These are phyloP conservation scores for Cydia splendana DNA, from an alignment of 1,140 invertebrate genomes.

Conservation along the genomic window DNA sequence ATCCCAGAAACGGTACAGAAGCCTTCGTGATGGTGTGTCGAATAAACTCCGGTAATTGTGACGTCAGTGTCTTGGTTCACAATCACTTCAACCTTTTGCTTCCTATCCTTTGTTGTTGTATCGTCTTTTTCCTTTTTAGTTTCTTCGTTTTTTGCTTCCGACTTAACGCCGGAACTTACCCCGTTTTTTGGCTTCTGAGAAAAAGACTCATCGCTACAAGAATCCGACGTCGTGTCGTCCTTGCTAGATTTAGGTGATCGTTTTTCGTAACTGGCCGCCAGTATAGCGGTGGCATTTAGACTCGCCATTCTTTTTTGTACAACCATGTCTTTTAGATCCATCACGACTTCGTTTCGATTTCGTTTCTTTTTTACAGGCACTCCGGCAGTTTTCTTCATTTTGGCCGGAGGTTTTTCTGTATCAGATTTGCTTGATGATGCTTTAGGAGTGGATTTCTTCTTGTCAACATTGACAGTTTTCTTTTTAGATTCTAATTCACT, in stretches of 20 bases:
- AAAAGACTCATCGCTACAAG: slow-evolving; percentile 79
- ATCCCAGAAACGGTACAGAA: slow-evolving; percentile 90
- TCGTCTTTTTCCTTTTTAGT: slow-evolving; percentile 81
- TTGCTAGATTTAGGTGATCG: slow-evolving; percentile 81
- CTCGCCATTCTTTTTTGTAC: slow-evolving; percentile 95
- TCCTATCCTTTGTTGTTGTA: slow-evolving; percentile 76
- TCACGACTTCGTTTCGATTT: slow-evolving; percentile 84
- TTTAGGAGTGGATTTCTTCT: slow-evolving; percentile 68
- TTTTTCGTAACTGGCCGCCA: slow-evolving; percentile 94
- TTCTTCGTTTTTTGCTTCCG: slow-evolving; percentile 80
- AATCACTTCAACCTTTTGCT: slow-evolving; percentile 84
- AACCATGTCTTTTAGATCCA: slow-evolving; percentile 93
- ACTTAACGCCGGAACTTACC: slow-evolving; percentile 72
- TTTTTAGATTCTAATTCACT: slow-evolving; percentile 75
- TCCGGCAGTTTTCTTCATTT: slow-evolving; percentile 70
- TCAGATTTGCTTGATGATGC: slow-evolving; percentile 74
- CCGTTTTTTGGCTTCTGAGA: slow-evolving; percentile 76
- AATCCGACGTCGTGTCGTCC: slow-evolving; percentile 79
- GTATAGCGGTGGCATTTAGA: slow-evolving; percentile 94
- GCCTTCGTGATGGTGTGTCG: slow-evolving; percentile 87
- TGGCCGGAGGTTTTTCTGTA: slow-evolving; percentile 64
- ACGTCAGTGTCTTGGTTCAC: slow-evolving; percentile 92
- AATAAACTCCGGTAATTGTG: slow-evolving; percentile 90
- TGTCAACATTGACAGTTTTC: slow-evolving; percentile 54
- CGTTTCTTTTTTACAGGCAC: slow-evolving; percentile 72